Percentiles rank a stretch among this genome's conserved stretches.
phyloP scores from a whole-genome alignment of 2,797 vertebrate species.

The Crocodylus rhombifer region DNA sequence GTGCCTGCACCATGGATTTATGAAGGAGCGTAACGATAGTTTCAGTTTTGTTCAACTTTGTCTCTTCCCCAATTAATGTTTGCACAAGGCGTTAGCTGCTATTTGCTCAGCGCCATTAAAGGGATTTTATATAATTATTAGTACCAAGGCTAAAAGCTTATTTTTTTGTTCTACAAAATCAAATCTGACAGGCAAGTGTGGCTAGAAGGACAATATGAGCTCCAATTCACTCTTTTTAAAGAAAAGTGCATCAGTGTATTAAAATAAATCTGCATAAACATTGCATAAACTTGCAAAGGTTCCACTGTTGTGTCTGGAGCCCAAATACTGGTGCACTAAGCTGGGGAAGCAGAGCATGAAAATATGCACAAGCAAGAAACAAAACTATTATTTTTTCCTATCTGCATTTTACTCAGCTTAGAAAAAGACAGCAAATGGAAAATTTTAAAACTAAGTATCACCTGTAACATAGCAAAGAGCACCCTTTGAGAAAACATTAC shows the following conservation, averaged over 20 bases:
- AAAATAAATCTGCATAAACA: not conserved
- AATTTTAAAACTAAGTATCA: not conserved
- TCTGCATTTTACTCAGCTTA: too few relatives aligned
- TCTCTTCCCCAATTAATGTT: not conserved
- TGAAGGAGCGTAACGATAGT: too few relatives aligned
- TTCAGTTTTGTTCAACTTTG: too few relatives aligned
- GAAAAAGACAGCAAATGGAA: too few relatives aligned
- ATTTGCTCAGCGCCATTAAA: not conserved
- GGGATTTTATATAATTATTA: rapidly evolving
- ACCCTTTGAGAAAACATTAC: rapidly evolving
- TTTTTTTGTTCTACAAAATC: not conserved
- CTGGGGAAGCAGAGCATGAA: not conserved
- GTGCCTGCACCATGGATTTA: too few relatives aligned
- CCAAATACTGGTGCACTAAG: not conserved
- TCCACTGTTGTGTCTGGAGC: not conserved
- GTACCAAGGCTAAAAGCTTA: rapidly evolving
- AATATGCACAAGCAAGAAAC: not conserved
- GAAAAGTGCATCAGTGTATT: rapidly evolving
- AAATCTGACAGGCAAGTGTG: not conserved
- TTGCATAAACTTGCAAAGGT: not conserved
- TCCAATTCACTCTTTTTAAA: rapidly evolving
- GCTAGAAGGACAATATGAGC: not conserved
- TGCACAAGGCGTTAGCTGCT: not conserved
- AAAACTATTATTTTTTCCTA: not conserved
- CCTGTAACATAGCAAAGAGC: rapidly evolving